Conservation (phyloP, 2,113 vertebrate genomes). For the Pipa parva region DNA sequence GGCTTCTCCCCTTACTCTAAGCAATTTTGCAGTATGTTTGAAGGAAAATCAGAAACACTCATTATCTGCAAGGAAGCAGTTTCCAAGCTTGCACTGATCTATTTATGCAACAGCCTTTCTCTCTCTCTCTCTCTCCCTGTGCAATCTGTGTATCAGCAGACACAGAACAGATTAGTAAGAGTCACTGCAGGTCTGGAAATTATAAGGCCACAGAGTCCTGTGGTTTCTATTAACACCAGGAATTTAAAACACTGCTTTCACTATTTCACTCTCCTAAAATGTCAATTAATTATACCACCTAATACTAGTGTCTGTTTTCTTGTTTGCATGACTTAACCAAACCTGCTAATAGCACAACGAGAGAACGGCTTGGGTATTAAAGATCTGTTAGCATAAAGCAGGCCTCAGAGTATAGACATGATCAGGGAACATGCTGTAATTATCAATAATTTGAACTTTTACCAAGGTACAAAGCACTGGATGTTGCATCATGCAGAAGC, state of each 20-base stretch:
- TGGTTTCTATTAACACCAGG: constrained; percentile 7
- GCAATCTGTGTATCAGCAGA: neutral
- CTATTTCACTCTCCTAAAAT: constrained; percentile 1
- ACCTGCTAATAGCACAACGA: constrained; percentile 8
- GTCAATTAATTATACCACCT: constrained; percentile 12
- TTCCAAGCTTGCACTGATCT: neutral
- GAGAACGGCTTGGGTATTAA: neutral
- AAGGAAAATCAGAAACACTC: neutral
- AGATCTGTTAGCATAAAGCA: neutral
- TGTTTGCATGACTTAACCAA: constrained; percentile 2
- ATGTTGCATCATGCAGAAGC: constrained; percentile 24
- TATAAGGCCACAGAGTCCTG: constrained; percentile 1
- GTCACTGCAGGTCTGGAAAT: neutral
- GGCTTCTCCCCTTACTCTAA: constrained; percentile 23
- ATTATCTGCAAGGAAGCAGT: neutral
- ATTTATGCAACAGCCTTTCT: neutral
- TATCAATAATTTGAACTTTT: constrained; percentile 15
- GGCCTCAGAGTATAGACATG: neutral
- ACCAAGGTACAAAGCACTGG: neutral
- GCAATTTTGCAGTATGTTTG: neutral
- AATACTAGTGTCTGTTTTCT: neutral
- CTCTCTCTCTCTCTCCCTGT: too few species aligned
- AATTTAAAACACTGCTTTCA: constrained; percentile 3
- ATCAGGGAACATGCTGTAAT: constrained; percentile 3
- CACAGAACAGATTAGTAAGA: neutral